A percentile compares a stretch with the other conserved stretches of the same genome.
These are phyloP conservation scores for Trachelus iudaicus DNA, from an alignment of 2,888 invertebrate genomes.

Conservation along the genomic window DNA sequence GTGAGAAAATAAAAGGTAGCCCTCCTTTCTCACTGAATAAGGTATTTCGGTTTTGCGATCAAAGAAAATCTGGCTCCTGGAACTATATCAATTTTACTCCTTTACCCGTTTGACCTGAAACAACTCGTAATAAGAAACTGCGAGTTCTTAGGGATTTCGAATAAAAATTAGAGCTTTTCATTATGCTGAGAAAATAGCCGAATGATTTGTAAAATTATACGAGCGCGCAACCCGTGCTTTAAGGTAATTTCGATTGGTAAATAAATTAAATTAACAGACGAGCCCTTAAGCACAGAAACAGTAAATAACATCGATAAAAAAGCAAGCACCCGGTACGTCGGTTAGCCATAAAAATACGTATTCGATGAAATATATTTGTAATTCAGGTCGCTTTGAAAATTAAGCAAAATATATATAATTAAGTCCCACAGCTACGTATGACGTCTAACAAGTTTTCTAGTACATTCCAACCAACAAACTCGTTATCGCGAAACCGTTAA, in stretches of 20 bases:
- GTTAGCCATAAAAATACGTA: not conserved
- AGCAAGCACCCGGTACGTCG: not conserved
- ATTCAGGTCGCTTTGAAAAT: not conserved
- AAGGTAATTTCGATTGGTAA: not conserved
- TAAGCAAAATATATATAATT: not conserved
- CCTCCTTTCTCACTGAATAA: not conserved
- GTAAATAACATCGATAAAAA: not conserved
- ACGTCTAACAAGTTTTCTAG: not conserved
- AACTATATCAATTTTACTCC: not conserved
- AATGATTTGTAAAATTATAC: not conserved
- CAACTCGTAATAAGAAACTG: not conserved
- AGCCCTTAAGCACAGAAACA: not conserved
- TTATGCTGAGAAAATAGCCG: not conserved
- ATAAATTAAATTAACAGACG: not conserved
- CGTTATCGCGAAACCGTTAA: not conserved
- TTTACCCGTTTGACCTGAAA: not conserved
- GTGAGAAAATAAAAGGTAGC: not conserved
- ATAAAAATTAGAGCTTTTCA: not conserved
- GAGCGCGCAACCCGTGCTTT: not conserved
- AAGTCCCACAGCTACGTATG: not conserved
- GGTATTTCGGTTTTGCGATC: not conserved
- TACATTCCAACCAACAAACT: not conserved
- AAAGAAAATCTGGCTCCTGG: not conserved
- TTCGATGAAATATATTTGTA: not conserved
- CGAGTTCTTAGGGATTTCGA: not conserved